Evolutionary conservation across 2,797 vertebrate genomes (phyloP), one percentile per base, ranked within the genome.

Genomic region (Varecia variegata): DNA sequence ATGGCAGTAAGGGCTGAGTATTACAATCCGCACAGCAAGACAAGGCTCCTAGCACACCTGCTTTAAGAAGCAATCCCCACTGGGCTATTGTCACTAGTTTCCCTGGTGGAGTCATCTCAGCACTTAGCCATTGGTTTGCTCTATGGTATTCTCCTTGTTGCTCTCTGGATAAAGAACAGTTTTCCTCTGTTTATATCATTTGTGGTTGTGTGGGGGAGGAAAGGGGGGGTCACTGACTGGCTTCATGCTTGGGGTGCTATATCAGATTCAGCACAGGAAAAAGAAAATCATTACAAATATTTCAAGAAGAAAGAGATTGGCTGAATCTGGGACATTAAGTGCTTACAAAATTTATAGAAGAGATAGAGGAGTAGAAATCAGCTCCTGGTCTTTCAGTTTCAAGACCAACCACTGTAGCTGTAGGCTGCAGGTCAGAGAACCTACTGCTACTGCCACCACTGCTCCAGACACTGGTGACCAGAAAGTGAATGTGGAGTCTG

Each of bases 221-320:
- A 68, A 65, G 45, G 13, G 47, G 76, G 77, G 77, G 45, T n/a
- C 38, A 52, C n/a, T 6, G 38, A n/a, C 27, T 79, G 70, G 65
- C 45, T 62, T 80, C 45, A 14, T 6, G 3, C 56, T 70, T 68
- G 30, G 38, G 56, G 45, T 56, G 73, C 15, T 4, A 0, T 5
- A 40, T 88, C n/a, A 65, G 38, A 20, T 17, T 90, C 40, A 80
- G 58, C 70, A 35, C 9, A 25, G 43, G n/a, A 76, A 52, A 65
- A 95, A 84, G 17, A 80, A 94, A 80, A 30, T 10, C 45, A 71
- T 40, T 47, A 5, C 56, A 58, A 89, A n/a, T 35, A 84, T 74
- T 93, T 62, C 54, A 65, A 40, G 43, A 68, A 85, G 43, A 91
- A 86, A 92, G 58, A 96, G 30, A 73, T 45, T 79, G 88, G 73